A percentile compares a stretch with the other conserved stretches of the same genome.
Evolutionary conservation across 2,888 invertebrate species (phyloP).

Genomic region (Neocrepidodera transversa): DNA sequence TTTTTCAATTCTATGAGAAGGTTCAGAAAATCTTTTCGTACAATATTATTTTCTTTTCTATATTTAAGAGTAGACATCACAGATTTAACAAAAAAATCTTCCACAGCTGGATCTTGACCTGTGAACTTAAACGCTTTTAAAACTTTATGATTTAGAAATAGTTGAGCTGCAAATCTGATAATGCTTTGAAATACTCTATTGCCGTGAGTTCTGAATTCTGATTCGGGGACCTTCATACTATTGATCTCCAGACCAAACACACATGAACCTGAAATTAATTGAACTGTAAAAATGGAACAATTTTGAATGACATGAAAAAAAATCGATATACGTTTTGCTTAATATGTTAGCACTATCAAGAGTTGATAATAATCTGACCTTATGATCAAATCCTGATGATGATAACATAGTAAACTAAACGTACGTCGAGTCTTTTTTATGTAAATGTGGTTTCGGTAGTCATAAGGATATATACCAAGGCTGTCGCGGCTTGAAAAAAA

Average conservation of each 20-base stretch:
- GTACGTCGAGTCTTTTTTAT: too few relatives aligned
- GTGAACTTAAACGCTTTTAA: neutral
- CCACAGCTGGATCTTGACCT: too few relatives aligned
- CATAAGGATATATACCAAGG: too few relatives aligned
- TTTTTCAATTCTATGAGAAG: constrained; percentile 21
- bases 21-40: neutral
- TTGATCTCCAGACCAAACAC: neutral
- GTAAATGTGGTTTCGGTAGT: too few relatives aligned
- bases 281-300: too few relatives aligned
- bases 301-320: too few relatives aligned
- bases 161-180: neutral
- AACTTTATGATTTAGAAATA: neutral
- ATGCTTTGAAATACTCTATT: neutral
- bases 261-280: constrained; percentile 1
- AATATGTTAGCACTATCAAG: too few relatives aligned
- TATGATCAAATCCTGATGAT: too few relatives aligned
- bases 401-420: too few relatives aligned
- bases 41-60: neutral
- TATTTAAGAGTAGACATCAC: neutral
- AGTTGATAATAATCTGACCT: too few relatives aligned
- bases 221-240: neutral
- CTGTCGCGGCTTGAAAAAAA: too few relatives aligned
- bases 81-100: neutral
- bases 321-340: too few relatives aligned
- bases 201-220: neutral